phyloP scores from a whole-genome alignment of 64 coral and sea anemone species.

The Pocillopora damicornis region DNA sequence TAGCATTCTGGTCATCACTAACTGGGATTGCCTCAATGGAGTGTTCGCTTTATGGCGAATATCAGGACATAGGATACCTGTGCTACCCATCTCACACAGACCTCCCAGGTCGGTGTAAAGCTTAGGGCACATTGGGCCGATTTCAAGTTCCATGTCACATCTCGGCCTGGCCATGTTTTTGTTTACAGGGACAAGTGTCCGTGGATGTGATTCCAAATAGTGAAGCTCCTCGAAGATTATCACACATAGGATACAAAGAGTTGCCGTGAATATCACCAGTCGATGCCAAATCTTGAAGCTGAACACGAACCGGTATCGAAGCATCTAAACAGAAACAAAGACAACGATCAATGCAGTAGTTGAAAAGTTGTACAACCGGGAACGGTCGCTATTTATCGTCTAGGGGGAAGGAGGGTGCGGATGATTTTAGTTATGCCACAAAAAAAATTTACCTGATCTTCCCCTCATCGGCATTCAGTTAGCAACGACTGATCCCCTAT shows the following conservation, averaged over 20 bases:
- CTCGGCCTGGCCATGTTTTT: constrained; percentile 3
- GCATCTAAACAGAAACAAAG: too few species aligned
- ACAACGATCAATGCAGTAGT: too few species aligned
- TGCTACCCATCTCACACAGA: neutral
- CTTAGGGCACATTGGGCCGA: constrained; percentile 39
- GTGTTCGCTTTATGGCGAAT: constrained; percentile 25
- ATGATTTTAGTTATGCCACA: too few species aligned
- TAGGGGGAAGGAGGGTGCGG: too few species aligned
- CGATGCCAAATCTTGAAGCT: neutral
- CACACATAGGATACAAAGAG: neutral
- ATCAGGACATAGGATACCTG: constrained; percentile 15
- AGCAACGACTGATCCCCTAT: too few species aligned
- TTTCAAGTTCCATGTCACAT: constrained; percentile 16
- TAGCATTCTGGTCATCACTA: constrained; percentile 41
- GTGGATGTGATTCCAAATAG: neutral
- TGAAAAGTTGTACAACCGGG: too few species aligned
- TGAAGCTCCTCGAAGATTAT: neutral
- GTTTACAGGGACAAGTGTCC: constrained; percentile 11
- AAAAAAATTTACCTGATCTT: too few species aligned
- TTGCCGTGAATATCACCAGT: neutral
- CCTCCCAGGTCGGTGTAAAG: constrained; percentile 38
- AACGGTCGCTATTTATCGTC: too few species aligned
- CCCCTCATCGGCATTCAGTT: too few species aligned
- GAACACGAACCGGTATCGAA: too few species aligned
- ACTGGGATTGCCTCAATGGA: constrained; percentile 26